phyloP scores from a whole-genome alignment of 2,888 invertebrate species.

The Morpho helenor region DNA sequence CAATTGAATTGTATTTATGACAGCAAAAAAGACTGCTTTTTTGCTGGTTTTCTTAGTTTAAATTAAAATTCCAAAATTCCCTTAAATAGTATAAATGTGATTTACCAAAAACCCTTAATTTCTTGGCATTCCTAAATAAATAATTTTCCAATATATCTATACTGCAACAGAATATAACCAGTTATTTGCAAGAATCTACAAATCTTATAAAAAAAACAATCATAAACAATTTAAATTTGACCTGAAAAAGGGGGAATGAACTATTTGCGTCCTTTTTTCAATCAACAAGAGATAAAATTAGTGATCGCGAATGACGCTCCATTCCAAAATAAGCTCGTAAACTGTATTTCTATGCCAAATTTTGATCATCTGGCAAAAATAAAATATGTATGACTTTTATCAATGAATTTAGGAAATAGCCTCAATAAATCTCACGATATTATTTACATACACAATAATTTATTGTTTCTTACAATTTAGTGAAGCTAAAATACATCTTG shows the following conservation, averaged over 20 bases:
- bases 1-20: no score
- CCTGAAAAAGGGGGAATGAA: constrained; percentile 23
- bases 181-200: no score
- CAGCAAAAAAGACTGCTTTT: no score
- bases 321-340: constrained; percentile 9
- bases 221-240: constrained; percentile 11
- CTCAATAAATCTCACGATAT: constrained; percentile 73
- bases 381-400: constrained; percentile 31
- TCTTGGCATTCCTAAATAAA: no score
- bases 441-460: constrained; percentile 80
- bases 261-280: constrained; percentile 21
- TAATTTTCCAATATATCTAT: no score
- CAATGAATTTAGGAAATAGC: constrained; percentile 50
- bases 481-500: constrained; percentile 78
- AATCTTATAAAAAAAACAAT: neutral
- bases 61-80: no score
- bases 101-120: no score
- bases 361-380: constrained; percentile 6
- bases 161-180: no score
- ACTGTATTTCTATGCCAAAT: constrained; percentile 11
- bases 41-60: no score
- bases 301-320: constrained; percentile 7
- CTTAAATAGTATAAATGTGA: no score
- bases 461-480: constrained; percentile 79
- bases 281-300: constrained; percentile 13